Evolutionary conservation across 2,888 invertebrate species (phyloP).

Genomic region (Azorinus chamasolen): DNA sequence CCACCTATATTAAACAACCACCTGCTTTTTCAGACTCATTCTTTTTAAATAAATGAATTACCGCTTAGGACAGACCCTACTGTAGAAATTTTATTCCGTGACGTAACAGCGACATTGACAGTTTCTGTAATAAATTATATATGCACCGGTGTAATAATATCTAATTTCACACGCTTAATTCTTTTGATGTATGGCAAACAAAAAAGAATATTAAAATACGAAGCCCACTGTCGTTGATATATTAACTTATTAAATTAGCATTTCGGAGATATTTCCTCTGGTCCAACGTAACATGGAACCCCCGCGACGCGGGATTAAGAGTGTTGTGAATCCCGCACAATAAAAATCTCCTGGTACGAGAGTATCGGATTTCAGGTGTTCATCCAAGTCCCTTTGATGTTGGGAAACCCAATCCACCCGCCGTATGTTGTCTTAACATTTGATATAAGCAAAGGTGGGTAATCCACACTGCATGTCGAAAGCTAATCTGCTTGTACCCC

Average conservation of each 20-base stretch:
- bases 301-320: too few species aligned
- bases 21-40: too few species aligned
- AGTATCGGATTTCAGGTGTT: constrained; percentile 13
- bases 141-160: constrained; percentile 28
- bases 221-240: constrained; percentile 11
- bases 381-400: constrained; percentile 23
- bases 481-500: too few species aligned
- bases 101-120: background rate
- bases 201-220: constrained; percentile 38
- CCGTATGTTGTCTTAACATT: background rate
- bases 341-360: constrained; percentile 1
- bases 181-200: constrained; percentile 50
- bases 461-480: background rate
- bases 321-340: too few species aligned
- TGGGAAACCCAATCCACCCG: constrained; percentile 5
- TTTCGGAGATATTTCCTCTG: background rate
- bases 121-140: constrained; percentile 36
- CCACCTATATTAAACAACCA: too few species aligned
- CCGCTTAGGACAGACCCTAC: too few species aligned
- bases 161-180: constrained; percentile 39
- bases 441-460: background rate
- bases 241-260: constrained; percentile 22
- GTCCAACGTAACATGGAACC: background rate
- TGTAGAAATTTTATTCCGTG: too few species aligned
- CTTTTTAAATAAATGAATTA: too few species aligned